Evolutionary conservation across 2,113 vertebrate species (phyloP), one percentile per base, ranked within the genome.

Genomic region (Panthera uncia): DNA sequence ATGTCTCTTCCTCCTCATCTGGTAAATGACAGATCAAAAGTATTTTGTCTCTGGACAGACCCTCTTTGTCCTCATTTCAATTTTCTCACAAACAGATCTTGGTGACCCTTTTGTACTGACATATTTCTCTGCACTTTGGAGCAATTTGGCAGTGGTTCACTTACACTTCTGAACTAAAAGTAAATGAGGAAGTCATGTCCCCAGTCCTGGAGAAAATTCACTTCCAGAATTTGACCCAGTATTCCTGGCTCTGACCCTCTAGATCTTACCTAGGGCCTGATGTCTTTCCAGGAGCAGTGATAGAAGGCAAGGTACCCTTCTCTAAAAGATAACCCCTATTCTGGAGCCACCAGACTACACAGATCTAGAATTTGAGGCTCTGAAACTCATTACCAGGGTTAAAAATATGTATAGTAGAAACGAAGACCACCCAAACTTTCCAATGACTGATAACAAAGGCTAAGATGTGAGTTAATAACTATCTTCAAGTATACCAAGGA

Each of bases 61-160:
- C 21, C 4, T 31, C 25, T 94, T 85, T 73, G 79, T 92, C 36
- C 76, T 78, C 69, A 73, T 73, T 89, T 92, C 57, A 41, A 5
- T 87, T 86, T 88, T 95, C 23, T 92, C 61, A 86, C 41, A 81
- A 82, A 48, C 25, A 86, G 27, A 76, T 83, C 61, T 82, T 92
- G 85, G 61, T 94, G 68, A 95, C 15, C 48, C 21, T 61, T 65
- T 21, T 4, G 15, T 45, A 50, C 10, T n/a, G 33, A 86, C 8
- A 50, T 12, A 71, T 66, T 57, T 57, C 89, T 82, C 33, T 92
- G 25, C 23, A 52, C 36, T 91, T 91, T 92, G 31, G 16, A 89
- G 7, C 6, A 92, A 65, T 71, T 57, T 95, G 18, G 29, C 66
- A 81, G 52, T 92, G 33, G 82, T 92, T 94, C 65, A 63, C 12